These are phyloP conservation scores for Muscidifurax raptorellus DNA, from an alignment of 1,140 invertebrate genomes.

Conservation along the genomic window DNA sequence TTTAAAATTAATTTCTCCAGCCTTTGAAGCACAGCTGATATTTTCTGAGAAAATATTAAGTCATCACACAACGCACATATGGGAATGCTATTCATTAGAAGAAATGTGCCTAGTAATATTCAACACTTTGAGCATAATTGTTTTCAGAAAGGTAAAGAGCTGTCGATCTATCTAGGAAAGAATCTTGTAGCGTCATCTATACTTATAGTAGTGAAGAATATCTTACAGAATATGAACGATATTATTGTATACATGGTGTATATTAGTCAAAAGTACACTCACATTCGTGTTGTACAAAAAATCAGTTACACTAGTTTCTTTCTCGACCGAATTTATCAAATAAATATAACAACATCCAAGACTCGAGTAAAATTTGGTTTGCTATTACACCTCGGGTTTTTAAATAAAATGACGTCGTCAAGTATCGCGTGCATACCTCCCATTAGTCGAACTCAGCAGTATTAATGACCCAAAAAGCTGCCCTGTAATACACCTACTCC, in stretches of 20 bases:
- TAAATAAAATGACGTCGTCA: background rate
- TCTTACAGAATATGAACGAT: slow-evolving; percentile 1
- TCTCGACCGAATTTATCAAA: background rate
- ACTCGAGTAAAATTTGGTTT: background rate
- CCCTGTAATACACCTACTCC: slow-evolving; percentile 4
- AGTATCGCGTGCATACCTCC: background rate
- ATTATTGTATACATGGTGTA: no score
- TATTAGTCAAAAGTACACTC: no score
- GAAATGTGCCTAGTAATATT: slow-evolving; percentile 39
- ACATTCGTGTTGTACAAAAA: no score
- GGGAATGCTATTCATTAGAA: slow-evolving; percentile 25
- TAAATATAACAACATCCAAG: background rate
- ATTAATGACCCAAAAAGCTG: background rate
- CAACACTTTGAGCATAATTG: slow-evolving; percentile 27
- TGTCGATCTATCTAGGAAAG: slow-evolving; percentile 28
- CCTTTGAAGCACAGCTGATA: background rate
- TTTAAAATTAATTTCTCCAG: background rate
- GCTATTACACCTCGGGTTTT: background rate
- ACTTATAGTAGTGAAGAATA: slow-evolving; percentile 2
- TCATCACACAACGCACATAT: background rate
- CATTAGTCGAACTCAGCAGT: background rate
- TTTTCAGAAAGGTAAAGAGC: background rate
- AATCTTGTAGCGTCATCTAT: slow-evolving; percentile 33
- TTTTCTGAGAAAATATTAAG: background rate
- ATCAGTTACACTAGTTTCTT: no score